Conservation (phyloP, 2,888 invertebrate genomes). For the Patella pellucida region DNA sequence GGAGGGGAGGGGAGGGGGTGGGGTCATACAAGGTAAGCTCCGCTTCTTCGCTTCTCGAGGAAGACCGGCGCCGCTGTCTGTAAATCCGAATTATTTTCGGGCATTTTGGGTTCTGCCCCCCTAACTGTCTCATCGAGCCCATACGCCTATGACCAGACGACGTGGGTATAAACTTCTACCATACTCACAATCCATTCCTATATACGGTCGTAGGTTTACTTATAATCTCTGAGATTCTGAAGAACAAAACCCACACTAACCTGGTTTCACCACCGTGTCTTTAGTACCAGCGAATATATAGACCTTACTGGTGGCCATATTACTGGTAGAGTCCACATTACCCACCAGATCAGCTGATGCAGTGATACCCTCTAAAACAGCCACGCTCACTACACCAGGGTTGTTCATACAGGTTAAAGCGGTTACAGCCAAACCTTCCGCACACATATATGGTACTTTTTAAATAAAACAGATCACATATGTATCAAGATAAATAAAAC, state of each 20-base stretch:
- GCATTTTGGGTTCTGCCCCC: too few species aligned
- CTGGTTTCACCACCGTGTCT: constrained; percentile 65
- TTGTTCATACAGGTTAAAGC: constrained; percentile 40
- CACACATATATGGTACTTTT: constrained; percentile 48
- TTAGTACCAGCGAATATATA: constrained; percentile 65
- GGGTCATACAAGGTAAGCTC: too few species aligned
- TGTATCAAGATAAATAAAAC: neutral
- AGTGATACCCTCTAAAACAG: constrained; percentile 33
- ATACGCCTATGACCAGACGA: too few species aligned
- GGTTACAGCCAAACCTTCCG: constrained; percentile 37
- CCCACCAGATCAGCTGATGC: constrained; percentile 42
- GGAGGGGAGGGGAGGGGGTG: too few species aligned
- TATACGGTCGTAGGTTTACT: constrained; percentile 12
- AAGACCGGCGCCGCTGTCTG: too few species aligned
- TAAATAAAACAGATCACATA: neutral
- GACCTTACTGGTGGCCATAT: constrained; percentile 58
- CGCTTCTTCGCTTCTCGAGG: too few species aligned
- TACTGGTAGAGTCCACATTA: constrained; percentile 60
- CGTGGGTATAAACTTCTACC: too few species aligned
- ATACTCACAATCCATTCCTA: too few species aligned
- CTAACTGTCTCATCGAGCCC: too few species aligned
- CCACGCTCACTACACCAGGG: constrained; percentile 37
- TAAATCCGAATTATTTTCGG: too few species aligned
- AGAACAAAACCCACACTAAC: constrained; percentile 37
- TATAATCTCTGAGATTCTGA: neutral